These are phyloP conservation scores for Prunella fulvescens DNA, from an alignment of 2,113 vertebrate species.

Conservation along the genomic window DNA sequence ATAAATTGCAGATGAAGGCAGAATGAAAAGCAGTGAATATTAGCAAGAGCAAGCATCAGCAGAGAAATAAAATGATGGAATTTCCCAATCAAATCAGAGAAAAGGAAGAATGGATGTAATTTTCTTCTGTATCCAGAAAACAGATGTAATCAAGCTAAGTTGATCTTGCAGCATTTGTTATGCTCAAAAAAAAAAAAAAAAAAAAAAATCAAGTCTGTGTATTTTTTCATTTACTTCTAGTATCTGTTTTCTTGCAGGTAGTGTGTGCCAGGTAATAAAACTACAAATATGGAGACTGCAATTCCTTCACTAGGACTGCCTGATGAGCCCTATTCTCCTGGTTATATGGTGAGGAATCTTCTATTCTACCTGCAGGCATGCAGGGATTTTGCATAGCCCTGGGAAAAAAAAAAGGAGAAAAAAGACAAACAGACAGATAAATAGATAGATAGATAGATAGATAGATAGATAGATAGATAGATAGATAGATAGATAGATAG, in stretches of 20 bases:
- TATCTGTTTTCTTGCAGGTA: neutral
- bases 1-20: neutral
- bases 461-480: neutral
- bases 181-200: neutral
- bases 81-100: neutral
- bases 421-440: neutral
- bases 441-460: neutral
- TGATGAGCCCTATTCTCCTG: neutral
- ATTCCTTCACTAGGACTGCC: neutral
- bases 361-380: neutral
- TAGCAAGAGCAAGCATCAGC: neutral
- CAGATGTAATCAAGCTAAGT: neutral
- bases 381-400: neutral
- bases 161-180: neutral
- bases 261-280: neutral
- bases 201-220: neutral
- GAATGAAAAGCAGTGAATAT: neutral
- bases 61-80: neutral
- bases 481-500: neutral
- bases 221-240: neutral
- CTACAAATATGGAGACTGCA: neutral
- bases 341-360: neutral
- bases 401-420: neutral
- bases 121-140: neutral
- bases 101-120: neutral